phyloP scores from a whole-genome alignment of 92 coral and sea anemone species.

The Porites divaricata region DNA sequence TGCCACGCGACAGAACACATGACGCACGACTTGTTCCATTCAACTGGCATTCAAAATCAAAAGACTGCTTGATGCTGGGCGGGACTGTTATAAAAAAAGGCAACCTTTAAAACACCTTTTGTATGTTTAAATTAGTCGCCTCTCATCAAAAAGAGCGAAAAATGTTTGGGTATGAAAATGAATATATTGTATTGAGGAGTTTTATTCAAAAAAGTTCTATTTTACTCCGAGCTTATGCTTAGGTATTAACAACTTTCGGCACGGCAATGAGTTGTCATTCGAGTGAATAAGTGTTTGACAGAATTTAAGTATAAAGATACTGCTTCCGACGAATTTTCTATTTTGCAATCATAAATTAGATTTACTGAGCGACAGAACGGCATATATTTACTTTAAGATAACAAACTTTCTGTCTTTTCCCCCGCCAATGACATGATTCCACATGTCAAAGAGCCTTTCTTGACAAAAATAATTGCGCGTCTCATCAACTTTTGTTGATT shows the following conservation, averaged over 20 bases:
- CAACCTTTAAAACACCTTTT: neutral
- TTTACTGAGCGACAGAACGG: conserved; percentile 16
- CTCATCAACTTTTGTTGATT: neutral
- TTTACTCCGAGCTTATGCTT: too few species aligned
- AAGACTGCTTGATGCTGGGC: conserved; percentile 10
- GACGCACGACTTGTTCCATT: conserved; percentile 27
- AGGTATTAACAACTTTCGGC: neutral
- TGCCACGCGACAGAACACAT: conserved; percentile 42
- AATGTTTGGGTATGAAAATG: neutral
- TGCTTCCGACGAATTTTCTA: conserved; percentile 6
- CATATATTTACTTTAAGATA: conserved; percentile 10
- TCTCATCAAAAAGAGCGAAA: neutral
- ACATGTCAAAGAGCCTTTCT: neutral
- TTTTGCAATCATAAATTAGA: neutral
- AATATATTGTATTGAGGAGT: neutral
- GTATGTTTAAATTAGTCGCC: neutral
- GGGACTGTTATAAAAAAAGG: neutral
- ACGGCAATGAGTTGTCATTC: neutral
- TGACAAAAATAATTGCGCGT: neutral
- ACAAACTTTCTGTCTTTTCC: neutral
- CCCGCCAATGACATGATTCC: neutral
- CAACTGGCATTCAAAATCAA: conserved; percentile 15
- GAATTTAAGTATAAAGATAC: neutral
- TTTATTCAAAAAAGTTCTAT: neutral
- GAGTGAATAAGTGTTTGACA: neutral